A percentile compares a stretch with the other conserved stretches of the same genome.
These are phyloP conservation scores for Sycophaga agraensis DNA, from an alignment of 1,140 invertebrate genomes.

Conservation along the genomic window DNA sequence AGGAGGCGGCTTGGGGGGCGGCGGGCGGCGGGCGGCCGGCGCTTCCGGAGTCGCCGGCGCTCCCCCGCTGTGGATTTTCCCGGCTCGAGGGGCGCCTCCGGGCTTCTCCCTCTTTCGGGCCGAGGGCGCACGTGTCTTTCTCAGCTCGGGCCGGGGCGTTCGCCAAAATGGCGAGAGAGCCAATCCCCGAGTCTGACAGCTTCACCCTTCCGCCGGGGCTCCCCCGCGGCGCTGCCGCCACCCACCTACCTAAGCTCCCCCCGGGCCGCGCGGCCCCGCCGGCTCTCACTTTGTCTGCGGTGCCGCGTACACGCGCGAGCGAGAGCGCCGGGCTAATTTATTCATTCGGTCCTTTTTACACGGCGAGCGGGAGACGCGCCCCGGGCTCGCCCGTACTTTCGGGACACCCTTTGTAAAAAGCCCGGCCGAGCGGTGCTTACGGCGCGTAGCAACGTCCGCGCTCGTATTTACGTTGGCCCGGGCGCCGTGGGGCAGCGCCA, in stretches of 20 bases:
- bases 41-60: conserved; percentile 9
- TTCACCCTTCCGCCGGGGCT: conserved; percentile 28
- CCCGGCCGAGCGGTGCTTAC: conserved; percentile 45
- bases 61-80: conserved; percentile 17
- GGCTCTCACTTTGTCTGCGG: not conserved
- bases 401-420: conserved; percentile 52
- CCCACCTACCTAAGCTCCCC: not conserved
- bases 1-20: not conserved
- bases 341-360: conserved; percentile 55
- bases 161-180: conserved; percentile 52
- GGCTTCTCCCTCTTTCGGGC: not conserved
- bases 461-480: conserved; percentile 53
- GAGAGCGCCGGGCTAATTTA: conserved; percentile 46
- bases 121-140: conserved; percentile 12
- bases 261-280: not conserved
- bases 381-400: conserved; percentile 46
- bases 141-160: conserved; percentile 34
- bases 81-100: not conserved
- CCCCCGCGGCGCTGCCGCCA: conserved; percentile 17
- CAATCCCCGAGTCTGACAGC: conserved; percentile 37
- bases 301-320: not conserved
- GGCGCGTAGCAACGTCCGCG: conserved; percentile 48
- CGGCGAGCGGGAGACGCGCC: conserved; percentile 33
- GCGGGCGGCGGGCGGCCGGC: conserved; percentile 6
- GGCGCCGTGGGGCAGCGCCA: too few species aligned